Conservation (phyloP, 1,140 invertebrate species). For the Pogonomyrmex barbatus region DNA sequence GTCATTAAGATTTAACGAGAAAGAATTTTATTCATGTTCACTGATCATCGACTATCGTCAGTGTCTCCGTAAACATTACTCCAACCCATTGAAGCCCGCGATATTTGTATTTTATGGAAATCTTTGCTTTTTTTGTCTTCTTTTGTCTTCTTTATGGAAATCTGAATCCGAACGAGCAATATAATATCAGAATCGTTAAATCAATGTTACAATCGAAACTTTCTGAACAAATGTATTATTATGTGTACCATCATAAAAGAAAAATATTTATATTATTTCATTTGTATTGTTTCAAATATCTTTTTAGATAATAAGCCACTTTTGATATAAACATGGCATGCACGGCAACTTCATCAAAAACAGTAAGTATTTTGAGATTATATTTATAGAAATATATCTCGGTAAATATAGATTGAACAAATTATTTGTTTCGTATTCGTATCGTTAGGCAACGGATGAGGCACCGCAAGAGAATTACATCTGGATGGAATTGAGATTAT, state of each 20-base stretch:
- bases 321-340: not conserved
- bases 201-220: not conserved
- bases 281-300: not conserved
- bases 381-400: not conserved
- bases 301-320: conserved; percentile 1
- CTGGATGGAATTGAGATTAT: not conserved
- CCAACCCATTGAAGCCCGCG: not conserved
- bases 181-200: not conserved
- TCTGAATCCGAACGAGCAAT: not conserved
- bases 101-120: not conserved
- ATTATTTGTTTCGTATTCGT: not conserved
- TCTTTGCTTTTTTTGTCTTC: not conserved
- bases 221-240: not conserved
- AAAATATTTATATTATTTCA: not conserved
- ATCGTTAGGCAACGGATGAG: not conserved
- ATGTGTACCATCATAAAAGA: not conserved
- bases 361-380: conserved; percentile 29
- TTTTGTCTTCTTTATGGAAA: no score
- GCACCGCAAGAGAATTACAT: conserved; percentile 34
- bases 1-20: conserved; percentile 31
- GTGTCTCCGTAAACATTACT: conserved; percentile 1
- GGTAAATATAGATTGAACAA: not conserved
- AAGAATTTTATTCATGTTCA: conserved; percentile 52
- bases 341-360: not conserved
- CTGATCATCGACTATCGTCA: not conserved